Percentiles rank a stretch among this genome's conserved stretches.
phyloP scores from a whole-genome alignment of 2,797 vertebrate genomes.

The Helostoma temminkii region DNA sequence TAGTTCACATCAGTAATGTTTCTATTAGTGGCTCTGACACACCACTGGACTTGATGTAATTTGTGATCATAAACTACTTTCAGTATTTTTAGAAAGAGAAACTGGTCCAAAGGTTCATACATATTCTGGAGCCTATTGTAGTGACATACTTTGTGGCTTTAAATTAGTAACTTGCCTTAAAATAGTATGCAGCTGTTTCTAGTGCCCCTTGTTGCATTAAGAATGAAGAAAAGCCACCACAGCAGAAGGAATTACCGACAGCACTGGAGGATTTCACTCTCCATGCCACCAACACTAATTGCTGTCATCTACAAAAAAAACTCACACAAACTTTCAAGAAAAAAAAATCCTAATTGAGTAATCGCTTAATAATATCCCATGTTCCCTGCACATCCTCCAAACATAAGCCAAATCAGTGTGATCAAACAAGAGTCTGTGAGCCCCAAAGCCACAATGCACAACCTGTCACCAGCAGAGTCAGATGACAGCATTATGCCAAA shows the following conservation, averaged over 20 bases:
- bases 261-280: conserved; percentile 46
- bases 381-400: conserved; percentile 26
- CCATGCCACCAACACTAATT: conserved; percentile 51
- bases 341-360: conserved; percentile 41
- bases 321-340: conserved; percentile 34
- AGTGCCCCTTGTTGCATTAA: conserved; percentile 33
- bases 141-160: conserved; percentile 40
- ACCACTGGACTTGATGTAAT: not conserved
- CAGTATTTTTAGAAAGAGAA: conserved; percentile 41
- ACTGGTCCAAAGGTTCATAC: conserved; percentile 40
- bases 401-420: conserved; percentile 54
- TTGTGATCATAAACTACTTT: conserved; percentile 24
- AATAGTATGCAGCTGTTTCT: conserved; percentile 44
- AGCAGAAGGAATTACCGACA: conserved; percentile 54
- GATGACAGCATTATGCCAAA: conserved; percentile 33
- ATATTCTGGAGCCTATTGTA: conserved; percentile 33
- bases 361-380: conserved; percentile 35
- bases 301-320: conserved; percentile 38
- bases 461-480: conserved; percentile 45
- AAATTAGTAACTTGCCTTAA: conserved; percentile 47
- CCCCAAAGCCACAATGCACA: conserved; percentile 45
- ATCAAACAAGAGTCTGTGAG: conserved; percentile 45
- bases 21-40: conserved; percentile 8
- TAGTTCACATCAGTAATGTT: not conserved
- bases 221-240: conserved; percentile 37